phyloP scores from a whole-genome alignment of 2,113 vertebrate species.

The Bungarus multicinctus region DNA sequence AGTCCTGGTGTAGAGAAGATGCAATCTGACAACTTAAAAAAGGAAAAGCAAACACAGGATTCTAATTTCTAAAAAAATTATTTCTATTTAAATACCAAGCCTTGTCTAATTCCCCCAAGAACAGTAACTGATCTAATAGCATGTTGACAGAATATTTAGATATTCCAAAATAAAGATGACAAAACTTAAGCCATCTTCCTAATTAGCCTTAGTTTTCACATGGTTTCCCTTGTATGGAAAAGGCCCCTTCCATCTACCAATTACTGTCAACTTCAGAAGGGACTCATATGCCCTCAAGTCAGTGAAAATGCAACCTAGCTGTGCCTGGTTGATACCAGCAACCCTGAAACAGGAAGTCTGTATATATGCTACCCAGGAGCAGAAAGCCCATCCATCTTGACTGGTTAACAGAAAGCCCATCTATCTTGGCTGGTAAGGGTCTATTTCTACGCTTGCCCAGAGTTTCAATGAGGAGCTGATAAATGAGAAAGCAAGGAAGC shows the following conservation, averaged over 20 bases:
- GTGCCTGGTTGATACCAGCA: neutral
- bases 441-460: neutral
- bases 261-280: neutral
- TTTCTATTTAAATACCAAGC: neutral
- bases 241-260: neutral
- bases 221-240: neutral
- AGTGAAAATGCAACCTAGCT: neutral
- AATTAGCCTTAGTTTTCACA: neutral
- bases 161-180: neutral
- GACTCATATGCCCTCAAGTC: neutral
- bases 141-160: neutral
- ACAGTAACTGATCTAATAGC: neutral
- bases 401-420: neutral
- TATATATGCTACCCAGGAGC: neutral
- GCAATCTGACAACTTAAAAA: neutral
- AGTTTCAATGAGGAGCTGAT: neutral
- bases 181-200: neutral
- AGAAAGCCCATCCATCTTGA: neutral
- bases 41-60: neutral
- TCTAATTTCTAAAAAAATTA: neutral
- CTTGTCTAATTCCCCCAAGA: neutral
- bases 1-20: neutral
- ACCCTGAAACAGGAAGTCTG: neutral
- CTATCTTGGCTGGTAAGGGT: neutral
- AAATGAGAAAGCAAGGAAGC: neutral